phyloP scores from a whole-genome alignment of 2,797 vertebrate species.

The Anomalospiza imberbis region DNA sequence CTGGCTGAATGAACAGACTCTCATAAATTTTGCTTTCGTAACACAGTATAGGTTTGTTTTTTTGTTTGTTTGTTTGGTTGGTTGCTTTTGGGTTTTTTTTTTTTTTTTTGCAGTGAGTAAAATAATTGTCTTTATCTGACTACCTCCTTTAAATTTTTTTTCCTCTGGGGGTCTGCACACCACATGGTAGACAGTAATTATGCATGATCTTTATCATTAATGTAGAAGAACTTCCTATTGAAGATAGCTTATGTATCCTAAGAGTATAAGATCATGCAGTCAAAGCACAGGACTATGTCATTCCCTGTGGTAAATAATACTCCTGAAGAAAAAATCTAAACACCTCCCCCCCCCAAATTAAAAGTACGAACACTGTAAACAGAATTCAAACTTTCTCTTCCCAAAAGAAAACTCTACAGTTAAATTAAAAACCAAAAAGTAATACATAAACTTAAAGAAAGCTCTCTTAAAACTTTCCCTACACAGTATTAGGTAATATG shows the following conservation, averaged over 20 bases:
- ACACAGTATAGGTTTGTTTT: neutral
- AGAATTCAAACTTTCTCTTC: neutral
- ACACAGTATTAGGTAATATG: neutral
- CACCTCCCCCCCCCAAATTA: neutral
- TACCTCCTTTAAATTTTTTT: neutral
- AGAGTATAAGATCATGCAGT: neutral
- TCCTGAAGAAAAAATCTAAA: neutral
- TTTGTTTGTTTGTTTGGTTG: neutral
- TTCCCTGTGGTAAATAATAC: neutral
- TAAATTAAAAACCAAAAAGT: neutral
- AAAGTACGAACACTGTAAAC: neutral
- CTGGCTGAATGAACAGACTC: neutral
- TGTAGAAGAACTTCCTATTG: constrained; percentile 23
- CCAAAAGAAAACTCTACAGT: neutral
- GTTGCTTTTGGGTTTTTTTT: too few species aligned
- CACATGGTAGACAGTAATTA: constrained; percentile 56
- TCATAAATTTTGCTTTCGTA: neutral
- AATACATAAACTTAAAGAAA: neutral
- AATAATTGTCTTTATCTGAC: neutral
- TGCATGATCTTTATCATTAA: constrained; percentile 54
- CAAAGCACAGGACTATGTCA: neutral
- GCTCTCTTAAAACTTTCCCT: neutral
- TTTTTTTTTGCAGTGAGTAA: neutral
- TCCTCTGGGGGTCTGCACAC: neutral
- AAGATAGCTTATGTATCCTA: neutral